These are phyloP conservation scores for Calcarius lapponicus DNA, from an alignment of 2,797 vertebrate genomes.

Conservation along the genomic window DNA sequence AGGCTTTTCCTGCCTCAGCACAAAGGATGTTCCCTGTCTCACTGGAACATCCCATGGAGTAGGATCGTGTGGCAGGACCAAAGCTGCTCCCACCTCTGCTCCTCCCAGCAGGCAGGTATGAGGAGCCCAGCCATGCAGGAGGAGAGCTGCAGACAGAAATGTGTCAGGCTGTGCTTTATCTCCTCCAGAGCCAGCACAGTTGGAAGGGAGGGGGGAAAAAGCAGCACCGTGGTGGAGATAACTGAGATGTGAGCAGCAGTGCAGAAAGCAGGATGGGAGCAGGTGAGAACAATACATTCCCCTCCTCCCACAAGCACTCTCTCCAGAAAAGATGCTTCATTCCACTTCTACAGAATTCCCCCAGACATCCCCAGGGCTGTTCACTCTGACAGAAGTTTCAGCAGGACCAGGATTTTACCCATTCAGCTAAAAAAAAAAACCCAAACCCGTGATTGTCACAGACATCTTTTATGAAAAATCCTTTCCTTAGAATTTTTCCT, in stretches of 20 bases:
- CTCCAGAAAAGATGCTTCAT: background rate
- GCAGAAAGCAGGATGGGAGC: background rate
- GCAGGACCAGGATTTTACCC: background rate
- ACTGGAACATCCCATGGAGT: rapidly evolving
- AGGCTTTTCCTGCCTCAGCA: background rate
- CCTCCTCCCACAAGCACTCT: background rate
- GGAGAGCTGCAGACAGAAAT: conserved; percentile 18
- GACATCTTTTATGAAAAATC: too few species aligned
- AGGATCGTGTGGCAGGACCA: rapidly evolving
- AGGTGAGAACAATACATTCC: background rate
- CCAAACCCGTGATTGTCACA: too few species aligned
- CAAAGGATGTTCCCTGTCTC: background rate
- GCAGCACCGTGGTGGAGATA: background rate
- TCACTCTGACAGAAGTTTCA: background rate
- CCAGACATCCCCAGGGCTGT: background rate
- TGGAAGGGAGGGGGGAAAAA: rapidly evolving
- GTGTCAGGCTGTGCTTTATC: conserved; percentile 18
- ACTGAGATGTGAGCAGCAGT: conserved; percentile 2
- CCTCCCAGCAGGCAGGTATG: conserved; percentile 2
- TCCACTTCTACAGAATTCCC: background rate
- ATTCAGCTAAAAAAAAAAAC: rapidly evolving
- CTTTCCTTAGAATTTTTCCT: too few species aligned
- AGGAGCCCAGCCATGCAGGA: conserved; percentile 36
- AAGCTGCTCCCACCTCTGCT: conserved; percentile 5
- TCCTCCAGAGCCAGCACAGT: background rate